Evolutionary conservation across 2,888 invertebrate species (phyloP).

Genomic region (Morinoia aosen): DNA sequence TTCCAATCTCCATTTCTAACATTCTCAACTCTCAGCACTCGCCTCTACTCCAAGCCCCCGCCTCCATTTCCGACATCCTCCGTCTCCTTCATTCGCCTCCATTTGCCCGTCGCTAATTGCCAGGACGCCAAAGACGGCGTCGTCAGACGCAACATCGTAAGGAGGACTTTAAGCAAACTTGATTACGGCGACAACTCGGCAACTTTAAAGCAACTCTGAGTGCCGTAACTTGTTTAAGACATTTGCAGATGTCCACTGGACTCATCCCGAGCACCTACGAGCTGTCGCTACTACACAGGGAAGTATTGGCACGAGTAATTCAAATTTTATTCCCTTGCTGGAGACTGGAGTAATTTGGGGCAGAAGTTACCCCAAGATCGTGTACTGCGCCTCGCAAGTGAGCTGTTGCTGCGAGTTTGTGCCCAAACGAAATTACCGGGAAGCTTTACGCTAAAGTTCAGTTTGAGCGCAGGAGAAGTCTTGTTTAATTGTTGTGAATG

Average conservation of each 20-base stretch:
- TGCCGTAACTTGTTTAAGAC: background rate
- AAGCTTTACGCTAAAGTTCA: background rate
- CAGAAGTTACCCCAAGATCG: background rate
- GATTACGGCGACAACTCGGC: conserved; percentile 5
- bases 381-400: background rate
- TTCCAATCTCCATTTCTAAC: too few relatives aligned
- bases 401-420: background rate
- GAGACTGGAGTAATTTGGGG: background rate
- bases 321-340: background rate
- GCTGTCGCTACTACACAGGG: background rate
- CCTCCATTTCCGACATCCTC: too few relatives aligned
- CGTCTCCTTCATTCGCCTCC: background rate
- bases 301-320: background rate
- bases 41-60: too few relatives aligned
- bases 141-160: background rate
- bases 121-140: background rate
- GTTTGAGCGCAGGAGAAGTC: background rate
- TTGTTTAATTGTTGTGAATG: too few relatives aligned
- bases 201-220: conserved; percentile 29
- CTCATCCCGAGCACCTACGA: background rate
- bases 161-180: conserved; percentile 30
- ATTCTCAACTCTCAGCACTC: too few relatives aligned
- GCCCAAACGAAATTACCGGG: too few relatives aligned
- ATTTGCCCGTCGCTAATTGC: background rate
- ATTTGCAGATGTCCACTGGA: background rate